Base-by-base conservation (phyloP, 2,113 vertebrate genomes). In the Cyanoderma ruficeps region DNA sequence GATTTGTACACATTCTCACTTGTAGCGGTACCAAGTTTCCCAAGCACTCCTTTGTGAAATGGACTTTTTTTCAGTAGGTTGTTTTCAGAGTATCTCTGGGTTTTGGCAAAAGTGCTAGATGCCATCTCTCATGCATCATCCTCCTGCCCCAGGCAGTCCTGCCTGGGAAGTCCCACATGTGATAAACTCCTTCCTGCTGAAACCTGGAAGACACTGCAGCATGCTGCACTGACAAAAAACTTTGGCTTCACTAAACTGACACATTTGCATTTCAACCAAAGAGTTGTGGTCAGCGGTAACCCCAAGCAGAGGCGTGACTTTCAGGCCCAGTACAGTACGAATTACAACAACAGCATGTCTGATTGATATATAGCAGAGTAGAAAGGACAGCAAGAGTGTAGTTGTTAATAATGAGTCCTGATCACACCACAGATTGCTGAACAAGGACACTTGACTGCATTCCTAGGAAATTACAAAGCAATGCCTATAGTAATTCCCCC, bases 91-190 rank as follows among this genome's bases (percentile, higher is more conserved):
- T 3, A 19, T 69, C 44, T 53, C 64, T 33, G 75, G 8, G 65
- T 85, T 83, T 63, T 2, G 1, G 61, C 14, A 61, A 39, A 33
- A 86, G 19, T 20, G n/a, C 61, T 57, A 42, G 42, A 28, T 79
- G 27, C 50, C 41, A 11, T 39, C 44, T 69, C 60, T 39, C 44
- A 39, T 1, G 3, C 18, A 19, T 17, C 30, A 33, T 63, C 15
- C 30, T 87, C 74, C 64, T 55, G 47, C 61, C 25, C 35, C 39
- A 61, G 47, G 47, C 25, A 53, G 35, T 57, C 13, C 22, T 57
- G 80, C 33, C 31, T 0, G 0, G 37, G 18, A 15, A 91, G 10
- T 15, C 50, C 52, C 30, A 18, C 20, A 6, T 5, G 3, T 6
- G 9, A 46, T 30, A 46, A 39, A 22, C 7, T 9, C 28, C 53